Base-by-base conservation (phyloP, 1,140 invertebrate genomes). In the Cepaea nemoralis region DNA sequence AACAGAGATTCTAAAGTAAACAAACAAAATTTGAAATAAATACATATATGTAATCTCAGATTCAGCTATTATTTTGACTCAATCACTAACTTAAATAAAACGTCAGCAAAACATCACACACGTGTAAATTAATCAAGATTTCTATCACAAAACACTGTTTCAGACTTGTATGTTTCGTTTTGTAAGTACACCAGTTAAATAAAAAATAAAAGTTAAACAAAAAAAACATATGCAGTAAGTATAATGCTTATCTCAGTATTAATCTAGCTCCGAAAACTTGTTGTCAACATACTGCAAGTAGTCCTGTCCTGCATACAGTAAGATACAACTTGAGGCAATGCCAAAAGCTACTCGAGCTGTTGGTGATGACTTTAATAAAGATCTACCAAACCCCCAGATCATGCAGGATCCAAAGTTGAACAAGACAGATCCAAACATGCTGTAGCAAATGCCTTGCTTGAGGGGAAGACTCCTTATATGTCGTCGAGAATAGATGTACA, bases 311-410 rank as follows among this genome's bases (percentile, higher is more conserved):
- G 84, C 75, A 55, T 66, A 84, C 10, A 88, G 37, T 24, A 88
- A 59, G 5, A 77, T 39, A 78, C 80, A 40, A 33, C 78, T 84
- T 39, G 84, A 76, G 35, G 75, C n/a, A 27, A 86, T 55, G 27
- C 81, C 87, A 85, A 82, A 84, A 67, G 80, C 84, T 75, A 71
- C 85, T 91, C 92, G 91, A 67, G 82, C 83, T 77, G 48, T 85
- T 90, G 92, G 67, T 85, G 89, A 69, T 85, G 92, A 31, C 83
- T 92, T 80, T 91, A 93, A 82, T 90, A 88, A 42, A 24, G 78
- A 50, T 78, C 85, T 86, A 22, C 77, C 35, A 24, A 84, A 74
- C 12, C 85, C 88, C 87, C 85, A 86, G 14, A 89, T 19, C 67
- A 89, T 63, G 33, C 85, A 84, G 5, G 86, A 85, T 24, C 88